Percentiles rank a stretch among this genome's conserved stretches.
Evolutionary conservation across 2,113 vertebrate species (phyloP).

Genomic region (Irena cyanogastra): DNA sequence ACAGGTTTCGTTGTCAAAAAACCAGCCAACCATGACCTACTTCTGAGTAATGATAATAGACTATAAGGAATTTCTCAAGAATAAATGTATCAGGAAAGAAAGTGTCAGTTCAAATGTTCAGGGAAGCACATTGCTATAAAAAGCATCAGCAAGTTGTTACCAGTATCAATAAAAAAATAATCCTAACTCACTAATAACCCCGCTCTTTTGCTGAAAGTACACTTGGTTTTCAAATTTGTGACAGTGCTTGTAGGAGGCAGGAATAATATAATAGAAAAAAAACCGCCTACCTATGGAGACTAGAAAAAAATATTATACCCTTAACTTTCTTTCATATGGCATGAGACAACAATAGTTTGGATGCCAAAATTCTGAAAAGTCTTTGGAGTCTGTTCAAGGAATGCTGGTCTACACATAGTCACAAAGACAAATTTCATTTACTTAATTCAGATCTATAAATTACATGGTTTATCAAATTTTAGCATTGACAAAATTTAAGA

Average conservation of each 20-base stretch:
- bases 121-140: neutral
- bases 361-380: neutral
- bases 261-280: neutral
- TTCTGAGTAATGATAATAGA: neutral
- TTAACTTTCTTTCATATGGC: neutral
- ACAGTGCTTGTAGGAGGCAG: neutral
- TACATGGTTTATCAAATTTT: neutral
- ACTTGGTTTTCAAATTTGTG: neutral
- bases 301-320: rapidly evolving
- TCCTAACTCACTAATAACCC: neutral
- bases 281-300: neutral
- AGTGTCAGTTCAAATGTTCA: neutral
- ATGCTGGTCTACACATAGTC: neutral
- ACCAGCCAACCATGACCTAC: neutral
- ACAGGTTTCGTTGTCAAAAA: neutral
- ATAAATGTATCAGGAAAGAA: neutral
- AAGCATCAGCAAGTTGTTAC: neutral
- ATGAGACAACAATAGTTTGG: neutral
- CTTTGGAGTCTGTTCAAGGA: neutral
- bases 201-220: neutral
- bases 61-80: neutral
- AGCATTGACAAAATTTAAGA: neutral
- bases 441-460: neutral
- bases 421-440: neutral
- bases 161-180: neutral